These are phyloP conservation scores for Leptothorax acervorum DNA, from an alignment of 2,888 invertebrate species.

Conservation along the genomic window DNA sequence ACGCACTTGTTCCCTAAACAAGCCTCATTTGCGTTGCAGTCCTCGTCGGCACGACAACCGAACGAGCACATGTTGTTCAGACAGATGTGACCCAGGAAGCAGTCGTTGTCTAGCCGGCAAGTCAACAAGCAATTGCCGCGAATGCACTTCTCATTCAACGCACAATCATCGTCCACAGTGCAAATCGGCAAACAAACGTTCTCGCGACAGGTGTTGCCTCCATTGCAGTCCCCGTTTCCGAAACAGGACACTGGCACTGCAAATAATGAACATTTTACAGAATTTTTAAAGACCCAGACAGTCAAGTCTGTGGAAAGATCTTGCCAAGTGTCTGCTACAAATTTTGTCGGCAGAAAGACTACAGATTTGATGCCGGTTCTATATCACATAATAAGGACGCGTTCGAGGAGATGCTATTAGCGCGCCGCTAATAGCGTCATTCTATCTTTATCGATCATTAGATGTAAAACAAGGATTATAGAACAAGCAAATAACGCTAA, in stretches of 20 bases:
- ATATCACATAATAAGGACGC: too few relatives aligned
- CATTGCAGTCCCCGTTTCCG: conserved; percentile 89
- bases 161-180: conserved; percentile 92
- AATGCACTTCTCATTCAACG: conserved; percentile 95
- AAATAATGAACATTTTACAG: conserved; percentile 64
- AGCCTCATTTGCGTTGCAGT: conserved; percentile 94
- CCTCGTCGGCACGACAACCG: conserved; percentile 95
- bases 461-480: too few relatives aligned
- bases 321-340: too few relatives aligned
- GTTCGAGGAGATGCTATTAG: too few relatives aligned
- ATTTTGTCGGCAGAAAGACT: too few relatives aligned
- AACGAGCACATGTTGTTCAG: conserved; percentile 94
- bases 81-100: conserved; percentile 96
- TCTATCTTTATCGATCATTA: too few relatives aligned
- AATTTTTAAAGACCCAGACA: background rate
- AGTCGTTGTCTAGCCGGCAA: conserved; percentile 96
- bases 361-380: too few relatives aligned
- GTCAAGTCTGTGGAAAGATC: too few relatives aligned
- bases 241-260: conserved; percentile 93
- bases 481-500: too few relatives aligned
- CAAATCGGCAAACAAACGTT: conserved; percentile 94
- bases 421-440: too few relatives aligned
- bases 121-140: conserved; percentile 94
- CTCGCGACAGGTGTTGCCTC: conserved; percentile 92
- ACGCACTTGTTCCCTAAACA: conserved; percentile 93